Base-by-base conservation (phyloP, 2,113 vertebrate species). In the Theristicus caerulescens region DNA sequence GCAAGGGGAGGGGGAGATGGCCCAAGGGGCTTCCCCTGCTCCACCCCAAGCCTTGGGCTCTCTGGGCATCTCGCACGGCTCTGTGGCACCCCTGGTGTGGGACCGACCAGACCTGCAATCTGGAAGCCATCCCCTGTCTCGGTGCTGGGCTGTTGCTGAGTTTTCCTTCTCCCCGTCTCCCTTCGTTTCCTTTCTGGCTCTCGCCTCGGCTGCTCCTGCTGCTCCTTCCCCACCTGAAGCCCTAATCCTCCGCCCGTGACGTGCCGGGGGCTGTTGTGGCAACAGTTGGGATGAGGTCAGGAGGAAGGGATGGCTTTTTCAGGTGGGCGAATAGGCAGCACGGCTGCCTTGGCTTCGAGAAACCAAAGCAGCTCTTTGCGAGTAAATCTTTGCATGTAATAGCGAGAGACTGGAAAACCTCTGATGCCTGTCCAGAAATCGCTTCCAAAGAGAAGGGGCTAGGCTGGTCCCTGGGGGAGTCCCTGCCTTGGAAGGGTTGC, bases 221-320 rank as follows among this genome's bases (percentile, higher is more conserved):
- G 84, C 64, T 96, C 86, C 73, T 70, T 94, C 82, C 84, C 77
- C 84, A 82, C 74, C 86, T 87, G 83, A 61, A 94, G 36, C 64
- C 67, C 79, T 21, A 88, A 49, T 34, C 78, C 74, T 47, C 12
- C 1, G 1, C 55, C 1, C 1, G 27, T 55, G 86, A 36, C 5
- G 44, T 82, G 40, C 40, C 16, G 11, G 0, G 24, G 88, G 85
- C 22, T 92, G 90, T 91, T 91, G 91, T 96, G 92, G 92, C 66
- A 71, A 73, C 54, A 6, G 38, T 21, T 86, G 94, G 86, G 91
- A 87, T 96, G 95, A 95, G 89, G 47, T 93, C 89, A 86, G 88
- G 66, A 69, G 86, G 32, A 20, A 65, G 82, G 88, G 94, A 71
- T 83, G 93, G 72, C 17, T 90, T 80, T 72, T 94, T 64, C 86